Evolutionary conservation across 1,140 invertebrate genomes (phyloP), one percentile per base, ranked within the genome.

Genomic region (Dryas iulia): DNA sequence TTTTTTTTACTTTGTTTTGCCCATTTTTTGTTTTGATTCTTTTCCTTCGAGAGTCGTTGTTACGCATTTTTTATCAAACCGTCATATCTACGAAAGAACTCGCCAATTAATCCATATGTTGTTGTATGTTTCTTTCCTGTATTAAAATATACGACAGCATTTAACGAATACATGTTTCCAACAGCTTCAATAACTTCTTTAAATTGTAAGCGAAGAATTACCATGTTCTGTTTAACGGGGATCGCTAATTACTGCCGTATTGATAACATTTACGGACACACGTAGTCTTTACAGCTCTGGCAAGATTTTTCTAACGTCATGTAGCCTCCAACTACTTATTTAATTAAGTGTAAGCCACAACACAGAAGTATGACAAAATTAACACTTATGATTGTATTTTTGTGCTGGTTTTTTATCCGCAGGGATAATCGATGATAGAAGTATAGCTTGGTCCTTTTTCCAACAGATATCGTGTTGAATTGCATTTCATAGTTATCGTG

Each of bases 391-490:
- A 59, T 35, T 3, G 12, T 59, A 23, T 59, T 23, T 23, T 59
- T 24, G 1, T 24, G 14, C 31, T 35, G 31, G 18, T 10, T 39
- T 14, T 30, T 7, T 28, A 57, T 28, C 56, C 56, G n/a, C 56
- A 57, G 3, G 56, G 1, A 57, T 25, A 57, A 12, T 57, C 56
- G 1, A 30, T 14, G 1, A 10, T 11, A 35, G 6, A 28, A 1
- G 1, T 59, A 59, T 35, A 39, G 6, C 21, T 59, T 24, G 58
- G 58, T 59, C 35, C 58, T 35, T 35, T 35, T 10, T 59, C 31
- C 2, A 59, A 35, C 3, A 59, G 18, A 35, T 35, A 25, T 35
- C 35, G 30, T 21, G 31, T 30, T 35, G 35, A 35, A 35, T 59
- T 35, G 58, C 30, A 35, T 59, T 35, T 30, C 58, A n/a, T n/a